phyloP scores from a whole-genome alignment of 2,888 invertebrate genomes.

The Frankliniella fusca region DNA sequence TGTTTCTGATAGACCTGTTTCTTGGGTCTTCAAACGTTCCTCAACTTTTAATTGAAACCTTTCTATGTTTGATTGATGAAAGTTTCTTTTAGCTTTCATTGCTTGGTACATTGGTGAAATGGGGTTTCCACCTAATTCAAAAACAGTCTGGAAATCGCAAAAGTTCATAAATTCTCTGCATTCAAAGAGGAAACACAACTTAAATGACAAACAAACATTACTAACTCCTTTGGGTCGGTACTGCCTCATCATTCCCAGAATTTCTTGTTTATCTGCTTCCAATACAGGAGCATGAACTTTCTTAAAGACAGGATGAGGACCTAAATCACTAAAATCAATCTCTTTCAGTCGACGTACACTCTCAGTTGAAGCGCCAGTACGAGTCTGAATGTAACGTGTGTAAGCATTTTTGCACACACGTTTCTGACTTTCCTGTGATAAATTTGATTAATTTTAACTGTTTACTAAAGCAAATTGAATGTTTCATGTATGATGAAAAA shows the following conservation, averaged over 20 bases:
- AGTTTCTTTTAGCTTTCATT: conserved; percentile 82
- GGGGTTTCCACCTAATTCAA: conserved; percentile 81
- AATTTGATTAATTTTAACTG: conserved; percentile 22
- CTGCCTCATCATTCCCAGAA: conserved; percentile 64
- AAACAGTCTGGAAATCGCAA: conserved; percentile 73
- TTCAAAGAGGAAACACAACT: neutral
- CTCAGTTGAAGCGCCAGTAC: conserved; percentile 84
- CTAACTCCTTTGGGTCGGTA: conserved; percentile 71
- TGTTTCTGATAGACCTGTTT: conserved; percentile 43
- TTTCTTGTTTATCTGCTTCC: conserved; percentile 49
- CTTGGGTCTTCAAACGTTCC: conserved; percentile 43
- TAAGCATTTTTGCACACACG: conserved; percentile 84
- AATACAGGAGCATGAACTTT: conserved; percentile 46
- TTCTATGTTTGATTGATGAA: conserved; percentile 60
- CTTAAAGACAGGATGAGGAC: conserved; percentile 62
- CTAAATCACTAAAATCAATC: conserved; percentile 54
- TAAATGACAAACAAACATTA: conserved; percentile 23
- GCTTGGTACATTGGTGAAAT: conserved; percentile 72
- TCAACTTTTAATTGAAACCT: conserved; percentile 49
- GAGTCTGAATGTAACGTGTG: conserved; percentile 80
- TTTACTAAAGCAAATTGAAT: neutral
- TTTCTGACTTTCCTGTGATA: conserved; percentile 56
- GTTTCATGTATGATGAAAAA: conserved; percentile 21
- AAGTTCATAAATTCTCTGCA: conserved; percentile 31
- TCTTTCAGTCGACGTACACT: conserved; percentile 82